A percentile compares a stretch with the other conserved stretches of the same genome.
Evolutionary conservation across 2,797 vertebrate species (phyloP).

Genomic region (Cyprinodon diabolis): DNA sequence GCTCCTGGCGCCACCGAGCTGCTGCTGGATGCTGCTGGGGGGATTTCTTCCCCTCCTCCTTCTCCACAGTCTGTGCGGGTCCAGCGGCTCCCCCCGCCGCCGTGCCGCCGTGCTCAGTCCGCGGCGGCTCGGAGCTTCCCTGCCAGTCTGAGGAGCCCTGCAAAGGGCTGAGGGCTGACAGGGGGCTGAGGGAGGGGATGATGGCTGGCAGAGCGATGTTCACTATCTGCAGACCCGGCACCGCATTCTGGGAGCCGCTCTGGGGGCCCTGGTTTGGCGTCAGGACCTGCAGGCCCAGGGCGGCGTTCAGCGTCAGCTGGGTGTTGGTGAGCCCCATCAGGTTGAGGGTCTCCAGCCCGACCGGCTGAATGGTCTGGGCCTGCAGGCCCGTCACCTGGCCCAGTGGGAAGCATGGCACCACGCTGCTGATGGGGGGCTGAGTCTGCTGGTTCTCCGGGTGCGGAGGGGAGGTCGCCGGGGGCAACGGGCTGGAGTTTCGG

Average conservation of each 20-base stretch:
- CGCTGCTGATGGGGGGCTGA: conserved; percentile 82
- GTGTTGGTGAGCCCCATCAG: conserved; percentile 88
- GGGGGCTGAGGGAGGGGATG: conserved; percentile 87
- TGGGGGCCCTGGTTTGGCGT: conserved; percentile 82
- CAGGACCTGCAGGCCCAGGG: conserved; percentile 91
- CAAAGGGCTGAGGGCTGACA: conserved; percentile 74
- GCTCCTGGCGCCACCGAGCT: conserved; percentile 34
- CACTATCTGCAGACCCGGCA: conserved; percentile 91
- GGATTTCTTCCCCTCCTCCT: conserved; percentile 38
- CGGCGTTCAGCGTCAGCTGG: conserved; percentile 86
- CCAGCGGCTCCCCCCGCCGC: conserved; percentile 24
- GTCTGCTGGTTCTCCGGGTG: conserved; percentile 69
- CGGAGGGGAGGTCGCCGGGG: conserved; percentile 67
- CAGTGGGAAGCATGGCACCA: conserved; percentile 91
- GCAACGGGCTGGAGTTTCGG: conserved; percentile 82
- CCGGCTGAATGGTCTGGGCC: conserved; percentile 81
- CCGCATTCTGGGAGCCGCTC: conserved; percentile 81
- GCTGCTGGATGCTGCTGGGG: conserved; percentile 36
- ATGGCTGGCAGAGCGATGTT: conserved; percentile 93
- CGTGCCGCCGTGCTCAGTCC: conserved; percentile 14
- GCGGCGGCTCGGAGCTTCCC: conserved; percentile 59
- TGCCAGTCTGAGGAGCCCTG: conserved; percentile 61
- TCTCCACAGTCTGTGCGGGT: conserved; percentile 41
- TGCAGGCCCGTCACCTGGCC: conserved; percentile 88
- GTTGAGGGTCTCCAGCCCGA: conserved; percentile 88